Base-by-base conservation (phyloP, 2,113 vertebrate genomes). In the Elachura formosa region DNA sequence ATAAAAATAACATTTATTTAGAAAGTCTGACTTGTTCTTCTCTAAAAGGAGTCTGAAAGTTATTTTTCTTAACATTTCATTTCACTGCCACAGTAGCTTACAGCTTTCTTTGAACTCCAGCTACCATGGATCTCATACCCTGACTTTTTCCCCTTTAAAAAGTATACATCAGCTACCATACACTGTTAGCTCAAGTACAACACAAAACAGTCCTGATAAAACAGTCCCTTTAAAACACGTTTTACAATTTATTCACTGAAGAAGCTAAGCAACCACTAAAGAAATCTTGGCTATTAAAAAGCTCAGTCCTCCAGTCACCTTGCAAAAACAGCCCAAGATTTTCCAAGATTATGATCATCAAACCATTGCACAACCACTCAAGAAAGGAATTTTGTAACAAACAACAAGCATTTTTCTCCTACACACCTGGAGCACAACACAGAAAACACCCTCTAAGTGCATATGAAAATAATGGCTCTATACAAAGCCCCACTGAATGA, bases 1-100 rank as follows among this genome's bases (percentile, higher is more conserved):
- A 86, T 80, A 94, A 96, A 94, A 93, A 85, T 64, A 93, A 76
- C n/a, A 80, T 80, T 89, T 93, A 61, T 87, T 92, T 93, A 73
- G 68, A 83, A 88, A 96, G 84, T 22, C 26, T 77, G 36, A 67
- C 29, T 66, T 69, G 18, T 69, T 94, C 82, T 69, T 76, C 49
- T 66, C 51, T 69, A 73, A 66, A 72, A 34, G 36, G 23, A 71
- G 16, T 12, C 58, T 73, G 33, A 54, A 93, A 85, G 56, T 67
- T 84, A 58, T 71, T 95, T 87, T 89, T 87, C 46, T 84, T 78
- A 94, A 84, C 61, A 78, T 80, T 87, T 84, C 56, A 62, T 81
- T 89, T 69, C 48, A 51, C 55, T 71, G 46, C 26, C 33, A 61
- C 3, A 1, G 71, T 51, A 86, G 54, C 29, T 72, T 38, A 54